Percentiles rank a stretch among this genome's conserved stretches.
Evolutionary conservation across 2,797 vertebrate species (phyloP).

Genomic region (Philypnodon macrostomus): DNA sequence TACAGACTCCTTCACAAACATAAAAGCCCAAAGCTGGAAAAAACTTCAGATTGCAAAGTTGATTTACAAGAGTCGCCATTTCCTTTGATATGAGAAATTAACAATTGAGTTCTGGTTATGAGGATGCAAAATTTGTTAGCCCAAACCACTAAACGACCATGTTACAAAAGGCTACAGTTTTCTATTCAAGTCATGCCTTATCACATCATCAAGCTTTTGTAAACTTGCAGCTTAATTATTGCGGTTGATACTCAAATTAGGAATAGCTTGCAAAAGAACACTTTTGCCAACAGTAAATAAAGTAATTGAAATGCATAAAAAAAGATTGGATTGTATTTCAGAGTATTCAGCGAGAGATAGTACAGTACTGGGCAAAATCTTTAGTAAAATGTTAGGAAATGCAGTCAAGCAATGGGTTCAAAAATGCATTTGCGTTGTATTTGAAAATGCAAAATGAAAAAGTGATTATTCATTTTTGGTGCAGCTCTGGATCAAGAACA

Average conservation of each 20-base stretch:
- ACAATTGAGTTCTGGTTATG: slow-evolving; percentile 38
- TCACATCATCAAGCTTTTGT: slow-evolving; percentile 21
- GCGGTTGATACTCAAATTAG: slow-evolving; percentile 39
- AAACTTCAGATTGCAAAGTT: background rate
- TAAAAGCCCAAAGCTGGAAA: slow-evolving; percentile 3
- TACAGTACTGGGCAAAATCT: no score
- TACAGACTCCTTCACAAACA: background rate
- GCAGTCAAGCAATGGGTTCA: no score
- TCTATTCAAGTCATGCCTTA: slow-evolving; percentile 8
- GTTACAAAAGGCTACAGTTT: slow-evolving; percentile 27
- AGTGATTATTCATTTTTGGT: no score
- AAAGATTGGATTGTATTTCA: no score
- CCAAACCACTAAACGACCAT: slow-evolving; percentile 47
- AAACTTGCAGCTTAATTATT: slow-evolving; percentile 48
- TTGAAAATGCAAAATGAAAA: no score
- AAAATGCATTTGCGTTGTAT: no score
- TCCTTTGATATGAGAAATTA: slow-evolving; percentile 23
- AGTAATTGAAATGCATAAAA: no score
- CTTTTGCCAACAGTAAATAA: no score
- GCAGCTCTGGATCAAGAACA: no score
- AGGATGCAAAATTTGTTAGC: slow-evolving; percentile 18
- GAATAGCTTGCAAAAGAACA: slow-evolving; percentile 16
- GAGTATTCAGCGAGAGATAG: no score
- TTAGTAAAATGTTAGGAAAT: no score
- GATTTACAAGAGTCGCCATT: background rate